These are phyloP conservation scores for Andricus curvator DNA, from an alignment of 2,888 invertebrate species.

Conservation along the genomic window DNA sequence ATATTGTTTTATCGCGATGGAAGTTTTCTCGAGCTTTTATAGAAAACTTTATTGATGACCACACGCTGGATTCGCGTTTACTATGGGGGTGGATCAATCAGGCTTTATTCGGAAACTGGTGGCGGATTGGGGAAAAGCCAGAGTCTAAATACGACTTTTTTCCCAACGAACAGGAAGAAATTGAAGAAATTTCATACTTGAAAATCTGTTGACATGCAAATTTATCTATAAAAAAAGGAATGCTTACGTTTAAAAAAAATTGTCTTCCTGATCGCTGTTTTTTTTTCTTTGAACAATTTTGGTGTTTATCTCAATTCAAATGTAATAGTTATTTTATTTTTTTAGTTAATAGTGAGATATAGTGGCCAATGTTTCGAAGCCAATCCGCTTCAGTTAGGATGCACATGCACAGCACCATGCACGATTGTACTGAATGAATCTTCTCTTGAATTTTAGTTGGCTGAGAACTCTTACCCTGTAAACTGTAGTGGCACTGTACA, in stretches of 20 bases:
- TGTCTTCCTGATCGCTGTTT: neutral
- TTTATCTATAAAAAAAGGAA: neutral
- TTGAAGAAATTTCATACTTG: neutral
- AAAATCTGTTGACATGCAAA: neutral
- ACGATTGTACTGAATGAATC: constrained; percentile 44
- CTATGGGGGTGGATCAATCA: constrained; percentile 1
- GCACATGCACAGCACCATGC: constrained; percentile 36
- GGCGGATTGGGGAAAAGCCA: neutral
- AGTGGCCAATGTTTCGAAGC: neutral
- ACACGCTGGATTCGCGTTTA: neutral
- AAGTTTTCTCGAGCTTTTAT: neutral
- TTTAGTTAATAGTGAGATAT: neutral
- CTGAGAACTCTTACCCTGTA: constrained; percentile 58
- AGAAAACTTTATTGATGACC: neutral
- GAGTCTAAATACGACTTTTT: neutral
- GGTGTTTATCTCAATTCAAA: neutral
- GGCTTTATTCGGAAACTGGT: neutral
- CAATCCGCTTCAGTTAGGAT: neutral
- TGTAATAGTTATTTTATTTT: neutral
- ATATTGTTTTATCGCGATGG: neutral
- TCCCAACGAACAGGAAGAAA: neutral
- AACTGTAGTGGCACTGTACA: constrained; percentile 56
- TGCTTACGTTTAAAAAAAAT: neutral
- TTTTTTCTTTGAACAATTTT: neutral
- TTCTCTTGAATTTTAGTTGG: constrained; percentile 54